Evolutionary conservation across 2,113 vertebrate genomes (phyloP).

Genomic region (Indicator maculatus): DNA sequence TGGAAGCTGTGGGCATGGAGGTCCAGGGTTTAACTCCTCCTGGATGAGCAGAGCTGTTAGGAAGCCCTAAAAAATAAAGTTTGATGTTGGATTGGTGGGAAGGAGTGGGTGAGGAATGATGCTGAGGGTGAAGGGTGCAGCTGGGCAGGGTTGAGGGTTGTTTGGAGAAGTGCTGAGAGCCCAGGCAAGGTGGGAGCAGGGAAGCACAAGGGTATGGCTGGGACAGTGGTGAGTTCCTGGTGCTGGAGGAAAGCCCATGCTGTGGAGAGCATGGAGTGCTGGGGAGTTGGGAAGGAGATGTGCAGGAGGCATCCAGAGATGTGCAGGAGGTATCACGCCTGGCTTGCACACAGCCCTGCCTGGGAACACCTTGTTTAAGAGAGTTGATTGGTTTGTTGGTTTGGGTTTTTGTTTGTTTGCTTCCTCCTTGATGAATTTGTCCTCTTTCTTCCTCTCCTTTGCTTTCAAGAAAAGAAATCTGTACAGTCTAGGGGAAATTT

Average conservation of each 20-base stretch:
- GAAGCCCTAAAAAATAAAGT: background rate
- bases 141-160: background rate
- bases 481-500: background rate
- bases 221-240: background rate
- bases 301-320: background rate
- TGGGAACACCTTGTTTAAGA: background rate
- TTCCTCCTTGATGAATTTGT: background rate
- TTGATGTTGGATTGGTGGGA: background rate
- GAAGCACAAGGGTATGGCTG: rapidly evolving
- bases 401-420: too few species aligned
- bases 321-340: background rate
- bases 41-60: background rate
- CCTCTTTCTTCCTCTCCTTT: background rate
- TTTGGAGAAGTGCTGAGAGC: background rate
- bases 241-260: background rate
- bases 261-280: background rate
- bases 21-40: background rate
- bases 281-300: background rate
- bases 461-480: constrained; percentile 9
- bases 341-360: background rate
- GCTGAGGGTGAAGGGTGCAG: background rate
- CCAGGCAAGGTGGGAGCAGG: background rate
- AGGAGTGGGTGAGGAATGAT: background rate
- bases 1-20: background rate
- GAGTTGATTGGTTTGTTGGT: background rate